Conservation (phyloP, 2,888 invertebrate genomes). For the Thymelicus lineola region DNA sequence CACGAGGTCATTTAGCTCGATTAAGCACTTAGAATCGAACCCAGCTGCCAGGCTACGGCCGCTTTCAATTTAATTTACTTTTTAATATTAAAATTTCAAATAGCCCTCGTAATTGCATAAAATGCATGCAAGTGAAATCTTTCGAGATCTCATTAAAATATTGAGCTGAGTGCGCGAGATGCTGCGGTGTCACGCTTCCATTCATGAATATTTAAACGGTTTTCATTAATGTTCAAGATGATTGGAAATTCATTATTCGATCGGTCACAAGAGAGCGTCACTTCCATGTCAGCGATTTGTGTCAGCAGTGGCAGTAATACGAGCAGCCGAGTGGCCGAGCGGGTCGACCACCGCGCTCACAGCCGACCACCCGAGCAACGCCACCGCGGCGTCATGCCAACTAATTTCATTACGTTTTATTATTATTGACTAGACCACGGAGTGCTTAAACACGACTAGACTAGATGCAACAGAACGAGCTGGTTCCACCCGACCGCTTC, state of each 20-base stretch:
- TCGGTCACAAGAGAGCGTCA: background rate
- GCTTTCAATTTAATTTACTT: background rate
- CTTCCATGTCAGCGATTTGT: constrained; percentile 1
- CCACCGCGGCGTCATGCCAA: no score
- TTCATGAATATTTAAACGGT: constrained; percentile 24
- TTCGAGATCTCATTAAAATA: constrained; percentile 13
- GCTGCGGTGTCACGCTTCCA: constrained; percentile 11
- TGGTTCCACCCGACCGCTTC: constrained; percentile 25
- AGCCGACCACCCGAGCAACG: no score
- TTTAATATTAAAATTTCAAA: background rate
- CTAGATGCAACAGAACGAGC: background rate
- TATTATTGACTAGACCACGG: no score
- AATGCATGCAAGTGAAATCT: constrained; percentile 4
- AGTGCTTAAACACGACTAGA: no score
- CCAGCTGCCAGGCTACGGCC: no score
- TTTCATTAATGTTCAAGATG: constrained; percentile 12
- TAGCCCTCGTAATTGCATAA: constrained; percentile 2
- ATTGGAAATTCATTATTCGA: constrained; percentile 9
- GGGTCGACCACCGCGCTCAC: no score
- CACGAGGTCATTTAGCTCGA: no score
- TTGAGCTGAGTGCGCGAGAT: background rate
- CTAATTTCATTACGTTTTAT: no score
- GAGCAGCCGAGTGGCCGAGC: no score
- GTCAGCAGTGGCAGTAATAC: no score
- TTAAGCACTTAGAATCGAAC: no score